Percentiles rank a stretch among this genome's conserved stretches.
Evolutionary conservation across 2,797 vertebrate species (phyloP).

Genomic region (Oreortyx pictus): DNA sequence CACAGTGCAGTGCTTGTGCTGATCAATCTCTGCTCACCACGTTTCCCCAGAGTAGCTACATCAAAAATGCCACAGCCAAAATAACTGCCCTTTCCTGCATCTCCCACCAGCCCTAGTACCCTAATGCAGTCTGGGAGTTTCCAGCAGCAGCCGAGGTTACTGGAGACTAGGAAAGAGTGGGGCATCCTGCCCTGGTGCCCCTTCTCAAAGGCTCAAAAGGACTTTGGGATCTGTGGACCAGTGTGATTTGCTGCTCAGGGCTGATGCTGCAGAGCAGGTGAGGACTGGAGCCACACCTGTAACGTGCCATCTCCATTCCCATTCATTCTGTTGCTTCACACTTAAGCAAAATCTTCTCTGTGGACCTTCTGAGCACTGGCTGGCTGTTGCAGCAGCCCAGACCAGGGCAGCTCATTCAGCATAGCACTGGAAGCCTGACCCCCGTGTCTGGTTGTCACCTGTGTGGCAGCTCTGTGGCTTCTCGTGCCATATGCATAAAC

Average conservation of each 20-base stretch:
- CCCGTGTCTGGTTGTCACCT: accelerated
- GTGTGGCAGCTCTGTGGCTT: background rate
- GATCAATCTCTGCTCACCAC: background rate
- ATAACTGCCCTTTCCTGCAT: background rate
- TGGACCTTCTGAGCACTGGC: accelerated
- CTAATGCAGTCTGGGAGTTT: background rate
- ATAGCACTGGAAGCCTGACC: accelerated
- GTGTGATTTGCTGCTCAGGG: background rate
- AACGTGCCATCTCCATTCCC: background rate
- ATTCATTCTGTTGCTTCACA: background rate
- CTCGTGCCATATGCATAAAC: background rate
- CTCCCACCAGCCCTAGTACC: background rate
- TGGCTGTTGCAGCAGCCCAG: background rate
- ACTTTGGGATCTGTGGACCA: background rate
- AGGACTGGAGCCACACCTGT: background rate
- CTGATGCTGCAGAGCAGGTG: accelerated
- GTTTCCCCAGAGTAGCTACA: background rate
- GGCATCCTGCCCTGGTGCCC: background rate
- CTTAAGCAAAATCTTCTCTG: background rate
- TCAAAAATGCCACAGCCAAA: background rate
- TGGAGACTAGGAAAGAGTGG: background rate
- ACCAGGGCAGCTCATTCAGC: accelerated
- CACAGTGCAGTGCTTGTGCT: background rate
- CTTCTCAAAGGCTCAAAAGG: background rate
- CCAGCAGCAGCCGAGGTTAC: background rate